Base-by-base conservation (phyloP, 2,797 vertebrate genomes). In the Orientallactaga sibirica region DNA sequence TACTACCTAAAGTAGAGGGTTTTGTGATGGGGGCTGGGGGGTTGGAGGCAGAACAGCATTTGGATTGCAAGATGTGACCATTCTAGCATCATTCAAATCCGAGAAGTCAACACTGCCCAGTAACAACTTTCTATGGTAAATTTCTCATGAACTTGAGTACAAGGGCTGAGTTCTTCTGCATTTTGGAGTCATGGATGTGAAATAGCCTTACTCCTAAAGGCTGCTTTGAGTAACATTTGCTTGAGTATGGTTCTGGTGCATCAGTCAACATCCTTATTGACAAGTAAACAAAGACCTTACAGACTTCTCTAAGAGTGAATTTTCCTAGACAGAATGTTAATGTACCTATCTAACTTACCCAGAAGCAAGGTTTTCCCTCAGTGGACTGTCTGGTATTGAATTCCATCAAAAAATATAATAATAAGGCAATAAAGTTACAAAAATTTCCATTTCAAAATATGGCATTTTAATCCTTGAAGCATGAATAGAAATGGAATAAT, bases 401-500 rank as follows among this genome's bases (percentile, higher is more conserved):
- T 33, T 80, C 82, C 52, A 77, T 85, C 62, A 94, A 61, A 96
- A 48, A 95, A 92, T 41, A 87, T 41, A 96, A 82, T 89, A 58
- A 58, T 58, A 58, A 96, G 86, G 75, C 88, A 94, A 82, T 64
- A 90, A 29, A 83, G 48, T 95, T 96, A 76, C 37, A 20, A 93
- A 86, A 52, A 78, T 95, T 97, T 97, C 73, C 1, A 70, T 91
- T 79, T 89, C 94, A 90, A 95, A 96, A 86, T 86, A 87, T 80
- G 83, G 43, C 81, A 91, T 89, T 90, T 96, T 95, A 88, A 87
- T 95, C 27, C 15, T 93, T 70, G 33, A 96, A 96, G 77, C 86
- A 74, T 92, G 92, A 96, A 91, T 92, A 92, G 75, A 95, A 93
- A 92, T 96, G 58, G 88, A 82, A 91, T 41, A 61, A 95, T 97